Evolutionary conservation across 2,797 vertebrate genomes (phyloP).

Genomic region (Ctenosaura bakeri): DNA sequence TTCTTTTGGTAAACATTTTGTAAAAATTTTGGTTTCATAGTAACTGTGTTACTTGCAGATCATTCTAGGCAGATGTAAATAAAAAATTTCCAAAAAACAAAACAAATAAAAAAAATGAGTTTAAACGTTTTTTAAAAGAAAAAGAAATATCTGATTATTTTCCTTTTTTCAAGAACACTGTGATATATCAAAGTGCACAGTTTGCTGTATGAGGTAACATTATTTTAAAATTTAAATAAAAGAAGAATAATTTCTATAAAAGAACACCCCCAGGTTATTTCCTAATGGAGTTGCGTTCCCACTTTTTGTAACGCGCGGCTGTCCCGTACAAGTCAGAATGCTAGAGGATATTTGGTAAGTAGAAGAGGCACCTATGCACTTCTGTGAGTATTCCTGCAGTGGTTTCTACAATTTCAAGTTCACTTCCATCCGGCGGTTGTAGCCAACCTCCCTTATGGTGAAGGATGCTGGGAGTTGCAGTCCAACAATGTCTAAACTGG

Average conservation of each 20-base stretch:
- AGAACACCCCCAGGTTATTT: constrained; percentile 22
- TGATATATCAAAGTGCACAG: constrained; percentile 99
- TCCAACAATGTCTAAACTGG: no score
- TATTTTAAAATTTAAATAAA: constrained; percentile 95
- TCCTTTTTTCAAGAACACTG: constrained; percentile 96
- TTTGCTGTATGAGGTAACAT: constrained; percentile 99
- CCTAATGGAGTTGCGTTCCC: not conserved
- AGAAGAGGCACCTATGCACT: not conserved
- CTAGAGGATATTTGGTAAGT: not conserved
- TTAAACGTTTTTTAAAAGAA: constrained; percentile 73
- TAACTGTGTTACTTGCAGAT: constrained; percentile 95
- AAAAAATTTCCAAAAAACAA: constrained; percentile 83
- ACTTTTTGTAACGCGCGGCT: not conserved
- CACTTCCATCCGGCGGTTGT: no score
- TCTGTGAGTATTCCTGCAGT: not conserved
- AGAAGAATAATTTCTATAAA: constrained; percentile 84
- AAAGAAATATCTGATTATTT: constrained; percentile 88
- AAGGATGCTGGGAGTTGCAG: no score
- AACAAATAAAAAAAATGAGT: constrained; percentile 73
- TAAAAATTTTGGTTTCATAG: constrained; percentile 95
- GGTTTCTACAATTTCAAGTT: no score
- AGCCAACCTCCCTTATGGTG: no score
- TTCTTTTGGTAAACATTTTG: constrained; percentile 91
- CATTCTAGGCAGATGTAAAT: constrained; percentile 87
- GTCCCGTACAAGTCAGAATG: not conserved